phyloP scores from a whole-genome alignment of 92 coral and sea anemone genomes.

The Montipora capitata region DNA sequence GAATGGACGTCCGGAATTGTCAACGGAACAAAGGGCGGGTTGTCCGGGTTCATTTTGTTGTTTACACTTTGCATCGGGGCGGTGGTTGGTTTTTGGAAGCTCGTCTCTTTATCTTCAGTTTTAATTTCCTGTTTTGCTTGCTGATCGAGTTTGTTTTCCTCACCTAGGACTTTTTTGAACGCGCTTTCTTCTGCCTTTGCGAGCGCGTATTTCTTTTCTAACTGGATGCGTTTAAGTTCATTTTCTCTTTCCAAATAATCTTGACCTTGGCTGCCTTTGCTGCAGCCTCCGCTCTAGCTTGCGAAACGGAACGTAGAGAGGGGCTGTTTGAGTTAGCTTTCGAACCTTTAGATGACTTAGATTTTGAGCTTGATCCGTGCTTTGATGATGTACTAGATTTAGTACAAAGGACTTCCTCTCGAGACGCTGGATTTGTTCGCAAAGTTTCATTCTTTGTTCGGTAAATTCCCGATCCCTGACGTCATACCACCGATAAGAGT shows the following conservation, averaged over 20 bases:
- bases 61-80: background rate
- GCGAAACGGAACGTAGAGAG: background rate
- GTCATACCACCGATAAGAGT: background rate
- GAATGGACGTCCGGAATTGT: background rate
- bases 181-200: conserved; percentile 27
- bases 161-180: background rate
- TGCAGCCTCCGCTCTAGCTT: conserved; percentile 1
- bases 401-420: background rate
- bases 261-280: background rate
- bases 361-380: background rate
- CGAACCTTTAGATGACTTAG: background rate
- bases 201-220: conserved; percentile 6
- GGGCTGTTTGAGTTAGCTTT: background rate
- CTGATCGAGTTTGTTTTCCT: background rate
- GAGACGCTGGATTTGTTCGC: background rate
- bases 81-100: background rate
- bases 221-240: background rate
- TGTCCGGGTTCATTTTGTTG: conserved; percentile 15
- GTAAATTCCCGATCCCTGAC: background rate
- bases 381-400: background rate
- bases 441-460: background rate
- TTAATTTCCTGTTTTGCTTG: background rate
- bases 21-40: conserved; percentile 21
- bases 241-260: conserved; percentile 1
- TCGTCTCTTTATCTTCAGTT: background rate